Evolutionary conservation across 2,888 invertebrate genomes (phyloP).

Genomic region (Melinaea marsaeus): DNA sequence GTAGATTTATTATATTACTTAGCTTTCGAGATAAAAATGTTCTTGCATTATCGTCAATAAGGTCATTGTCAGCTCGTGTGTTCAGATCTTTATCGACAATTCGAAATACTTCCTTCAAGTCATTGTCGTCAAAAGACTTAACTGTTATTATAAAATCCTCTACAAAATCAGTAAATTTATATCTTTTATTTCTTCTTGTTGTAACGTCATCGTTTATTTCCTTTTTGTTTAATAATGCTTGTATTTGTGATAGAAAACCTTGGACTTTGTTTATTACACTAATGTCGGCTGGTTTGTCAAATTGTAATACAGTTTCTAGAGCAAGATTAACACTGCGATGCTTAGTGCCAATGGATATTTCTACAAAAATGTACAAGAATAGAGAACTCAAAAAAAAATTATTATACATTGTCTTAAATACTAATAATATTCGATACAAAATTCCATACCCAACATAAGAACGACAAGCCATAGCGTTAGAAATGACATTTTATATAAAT

Average conservation of each 20-base stretch:
- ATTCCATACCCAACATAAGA: slow-evolving; percentile 2
- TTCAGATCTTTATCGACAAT: slow-evolving; percentile 42
- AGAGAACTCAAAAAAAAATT: neutral
- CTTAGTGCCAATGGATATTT: slow-evolving; percentile 20
- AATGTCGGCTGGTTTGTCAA: slow-evolving; percentile 41
- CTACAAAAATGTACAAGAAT: slow-evolving; percentile 8
- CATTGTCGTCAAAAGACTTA: slow-evolving; percentile 40
- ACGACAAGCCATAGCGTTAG: slow-evolving; percentile 9
- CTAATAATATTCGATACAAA: slow-evolving; percentile 1
- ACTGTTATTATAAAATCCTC: slow-evolving; percentile 36
- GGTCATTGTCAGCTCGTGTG: slow-evolving; percentile 42
- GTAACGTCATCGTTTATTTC: neutral
- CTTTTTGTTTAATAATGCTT: slow-evolving; percentile 3
- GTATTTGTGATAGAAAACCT: slow-evolving; percentile 12
- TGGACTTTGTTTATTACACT: slow-evolving; percentile 9
- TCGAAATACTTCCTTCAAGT: slow-evolving; percentile 40
- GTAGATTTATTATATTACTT: slow-evolving; percentile 29
- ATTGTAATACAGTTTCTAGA: slow-evolving; percentile 52
- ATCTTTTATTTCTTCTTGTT: slow-evolving; percentile 4
- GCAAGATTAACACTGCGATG: slow-evolving; percentile 48
- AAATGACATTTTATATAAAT: slow-evolving; percentile 6
- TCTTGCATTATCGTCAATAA: slow-evolving; percentile 36
- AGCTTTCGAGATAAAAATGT: slow-evolving; percentile 37
- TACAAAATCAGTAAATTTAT: slow-evolving; percentile 48
- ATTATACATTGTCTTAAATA: neutral